These are phyloP conservation scores for Eupsittula cactorum DNA, from an alignment of 2,113 vertebrate genomes.

Conservation along the genomic window DNA sequence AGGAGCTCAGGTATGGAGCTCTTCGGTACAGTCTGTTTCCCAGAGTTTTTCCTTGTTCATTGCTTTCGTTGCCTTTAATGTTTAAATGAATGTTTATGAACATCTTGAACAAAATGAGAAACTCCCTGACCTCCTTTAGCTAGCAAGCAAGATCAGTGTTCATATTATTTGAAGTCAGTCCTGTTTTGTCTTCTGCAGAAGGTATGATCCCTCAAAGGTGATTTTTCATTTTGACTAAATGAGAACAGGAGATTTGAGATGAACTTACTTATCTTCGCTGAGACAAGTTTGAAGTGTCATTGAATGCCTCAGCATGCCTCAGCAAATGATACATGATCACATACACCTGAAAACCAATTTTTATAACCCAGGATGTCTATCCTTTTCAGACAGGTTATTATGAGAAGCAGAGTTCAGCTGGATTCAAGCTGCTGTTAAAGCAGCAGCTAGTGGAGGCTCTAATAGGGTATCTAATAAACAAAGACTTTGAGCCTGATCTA, in stretches of 20 bases:
- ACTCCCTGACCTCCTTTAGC: background rate
- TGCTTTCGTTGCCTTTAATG: background rate
- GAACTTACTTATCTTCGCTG: background rate
- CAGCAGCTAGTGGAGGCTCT: background rate
- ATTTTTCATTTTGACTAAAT: slow-evolving; percentile 23
- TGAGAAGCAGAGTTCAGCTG: background rate
- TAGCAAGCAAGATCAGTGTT: background rate
- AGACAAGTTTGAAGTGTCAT: background rate
- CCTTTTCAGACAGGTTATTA: background rate
- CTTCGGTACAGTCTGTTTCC: background rate
- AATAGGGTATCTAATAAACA: background rate
- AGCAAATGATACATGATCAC: background rate
- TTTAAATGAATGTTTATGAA: background rate
- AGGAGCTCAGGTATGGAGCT: background rate
- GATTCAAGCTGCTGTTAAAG: background rate
- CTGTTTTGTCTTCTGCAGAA: background rate
- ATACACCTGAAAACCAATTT: background rate
- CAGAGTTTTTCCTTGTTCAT: background rate
- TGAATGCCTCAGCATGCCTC: background rate
- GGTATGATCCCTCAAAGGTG: background rate
- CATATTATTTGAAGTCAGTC: background rate
- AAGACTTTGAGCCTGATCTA: background rate
- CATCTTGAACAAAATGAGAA: background rate
- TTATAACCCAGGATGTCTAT: background rate
- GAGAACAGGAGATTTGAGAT: background rate